A percentile compares a stretch with the other conserved stretches of the same genome.
These are phyloP conservation scores for Bettongia penicillata DNA, from an alignment of 2,113 vertebrate genomes.

Conservation along the genomic window DNA sequence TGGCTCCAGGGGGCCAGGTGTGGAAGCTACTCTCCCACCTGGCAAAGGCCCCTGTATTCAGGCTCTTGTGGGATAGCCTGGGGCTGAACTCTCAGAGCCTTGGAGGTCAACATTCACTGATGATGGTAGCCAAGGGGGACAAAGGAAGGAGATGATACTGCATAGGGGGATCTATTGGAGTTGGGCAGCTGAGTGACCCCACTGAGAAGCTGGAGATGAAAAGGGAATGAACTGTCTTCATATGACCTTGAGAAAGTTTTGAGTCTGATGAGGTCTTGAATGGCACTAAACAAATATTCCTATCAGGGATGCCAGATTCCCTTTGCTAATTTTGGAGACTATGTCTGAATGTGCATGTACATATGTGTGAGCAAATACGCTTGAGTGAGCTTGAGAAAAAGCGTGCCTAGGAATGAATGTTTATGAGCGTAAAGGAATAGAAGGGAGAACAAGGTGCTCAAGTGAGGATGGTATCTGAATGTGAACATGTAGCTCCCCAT, in stretches of 20 bases:
- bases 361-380: not conserved
- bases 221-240: not conserved
- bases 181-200: not conserved
- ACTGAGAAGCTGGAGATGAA: not conserved
- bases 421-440: accelerated
- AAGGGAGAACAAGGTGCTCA: accelerated
- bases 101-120: not conserved
- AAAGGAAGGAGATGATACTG: not conserved
- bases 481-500: not conserved
- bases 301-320: not conserved
- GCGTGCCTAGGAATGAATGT: not conserved
- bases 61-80: not conserved
- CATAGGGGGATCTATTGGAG: not conserved
- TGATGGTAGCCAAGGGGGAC: not conserved
- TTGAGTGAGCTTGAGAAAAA: conserved; percentile 23
- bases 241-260: not conserved
- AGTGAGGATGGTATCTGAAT: not conserved
- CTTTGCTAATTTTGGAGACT: conserved; percentile 61
- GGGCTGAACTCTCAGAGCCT: not conserved
- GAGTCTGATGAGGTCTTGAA: not conserved
- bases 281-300: conserved; percentile 34
- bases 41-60: not conserved
- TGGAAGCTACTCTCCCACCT: not conserved
- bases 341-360: not conserved
- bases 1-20: conserved; percentile 57